Evolutionary conservation across 2,113 vertebrate genomes (phyloP).

Genomic region (Aegotheles bennettii): DNA sequence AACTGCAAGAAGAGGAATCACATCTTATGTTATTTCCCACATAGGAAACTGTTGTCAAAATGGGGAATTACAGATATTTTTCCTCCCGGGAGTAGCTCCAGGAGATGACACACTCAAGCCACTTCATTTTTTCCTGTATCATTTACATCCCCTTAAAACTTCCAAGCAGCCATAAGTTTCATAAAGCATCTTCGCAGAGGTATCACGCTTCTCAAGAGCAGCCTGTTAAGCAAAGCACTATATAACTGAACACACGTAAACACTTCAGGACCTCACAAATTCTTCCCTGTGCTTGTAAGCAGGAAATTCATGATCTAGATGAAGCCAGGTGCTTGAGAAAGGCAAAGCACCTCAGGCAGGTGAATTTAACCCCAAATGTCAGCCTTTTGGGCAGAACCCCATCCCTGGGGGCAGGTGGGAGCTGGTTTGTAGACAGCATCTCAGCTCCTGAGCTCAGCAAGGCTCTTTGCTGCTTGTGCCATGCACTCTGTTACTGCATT

Average conservation of each 20-base stretch:
- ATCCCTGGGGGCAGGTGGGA: rapidly evolving
- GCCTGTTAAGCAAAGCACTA: background rate
- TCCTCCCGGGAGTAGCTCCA: background rate
- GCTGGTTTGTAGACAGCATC: background rate
- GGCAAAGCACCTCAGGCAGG: background rate
- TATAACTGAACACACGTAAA: background rate
- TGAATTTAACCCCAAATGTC: background rate
- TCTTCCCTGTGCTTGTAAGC: background rate
- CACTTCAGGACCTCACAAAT: background rate
- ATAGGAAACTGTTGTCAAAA: background rate
- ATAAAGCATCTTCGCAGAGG: background rate
- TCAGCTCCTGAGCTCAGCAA: background rate
- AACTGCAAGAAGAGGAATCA: rapidly evolving
- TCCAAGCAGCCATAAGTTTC: background rate
- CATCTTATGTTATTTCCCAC: background rate
- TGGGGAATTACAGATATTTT: background rate
- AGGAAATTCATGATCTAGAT: background rate
- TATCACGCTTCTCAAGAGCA: background rate
- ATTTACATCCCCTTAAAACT: background rate
- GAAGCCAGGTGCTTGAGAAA: background rate
- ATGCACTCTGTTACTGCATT: background rate
- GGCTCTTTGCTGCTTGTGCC: background rate
- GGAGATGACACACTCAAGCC: rapidly evolving
- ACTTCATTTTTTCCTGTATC: background rate
- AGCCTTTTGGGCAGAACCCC: rapidly evolving